phyloP scores from a whole-genome alignment of 2,113 vertebrate genomes.

The Vidua chalybeata region DNA sequence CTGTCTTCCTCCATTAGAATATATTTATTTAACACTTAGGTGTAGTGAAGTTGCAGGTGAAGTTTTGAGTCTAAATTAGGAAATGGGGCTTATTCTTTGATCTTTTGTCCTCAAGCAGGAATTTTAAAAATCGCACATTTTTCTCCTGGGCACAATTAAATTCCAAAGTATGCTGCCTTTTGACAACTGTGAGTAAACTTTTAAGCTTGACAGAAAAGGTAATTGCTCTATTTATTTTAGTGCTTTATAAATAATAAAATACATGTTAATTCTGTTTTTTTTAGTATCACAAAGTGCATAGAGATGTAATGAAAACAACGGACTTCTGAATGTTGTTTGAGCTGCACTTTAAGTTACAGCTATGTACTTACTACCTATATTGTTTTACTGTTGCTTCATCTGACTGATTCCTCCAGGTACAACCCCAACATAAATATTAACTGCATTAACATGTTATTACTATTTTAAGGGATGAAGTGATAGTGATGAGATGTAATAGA shows the following conservation, averaged over 20 bases:
- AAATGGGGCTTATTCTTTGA: not conserved
- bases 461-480: not conserved
- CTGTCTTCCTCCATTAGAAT: not conserved
- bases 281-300: not conserved
- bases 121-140: not conserved
- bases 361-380: not conserved
- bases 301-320: not conserved
- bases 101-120: not conserved
- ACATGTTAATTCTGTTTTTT: not conserved
- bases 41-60: not conserved
- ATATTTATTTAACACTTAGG: not conserved
- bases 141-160: not conserved
- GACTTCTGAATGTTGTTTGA: not conserved
- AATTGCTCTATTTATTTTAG: not conserved
- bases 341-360: not conserved
- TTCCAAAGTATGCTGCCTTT: not conserved
- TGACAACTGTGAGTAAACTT: not conserved
- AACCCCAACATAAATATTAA: not conserved
- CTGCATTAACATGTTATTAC: not conserved
- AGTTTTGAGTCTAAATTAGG: not conserved
- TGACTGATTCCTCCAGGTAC: not conserved
- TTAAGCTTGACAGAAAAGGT: not conserved
- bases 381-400: not conserved
- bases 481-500: not conserved
- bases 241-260: not conserved